Base-by-base conservation (phyloP, 2,888 invertebrate species). In the Lumbricus terrestris region DNA sequence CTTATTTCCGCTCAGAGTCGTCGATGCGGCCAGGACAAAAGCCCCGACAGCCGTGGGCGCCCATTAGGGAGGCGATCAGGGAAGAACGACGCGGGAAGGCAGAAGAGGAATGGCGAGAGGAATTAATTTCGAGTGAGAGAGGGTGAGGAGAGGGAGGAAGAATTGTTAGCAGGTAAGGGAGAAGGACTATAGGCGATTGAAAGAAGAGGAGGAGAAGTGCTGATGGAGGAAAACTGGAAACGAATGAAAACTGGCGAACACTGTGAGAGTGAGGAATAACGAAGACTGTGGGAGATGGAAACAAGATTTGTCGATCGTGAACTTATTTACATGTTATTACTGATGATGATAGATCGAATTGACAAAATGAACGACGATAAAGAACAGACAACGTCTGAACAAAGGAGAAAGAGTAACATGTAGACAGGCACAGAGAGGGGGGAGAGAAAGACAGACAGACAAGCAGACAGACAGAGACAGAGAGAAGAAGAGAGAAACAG, bases 1-100 rank as follows among this genome's bases (percentile, higher is more conserved):
- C 69, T 69, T 69, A 69, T 69, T 69, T 69, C 69, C 69, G 69
- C 69, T 69, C 69, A 69, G n/a, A 69, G 69, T 69, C 69, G 69
- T n/a, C 13, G 69, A 29, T 69, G 69, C n/a, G n/a, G 69, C 11
- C 69, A 69, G 69, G 69, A 69, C 69, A 69, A 69, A 69, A 69
- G 69, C 69, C 69, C 69, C 29, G 69, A n/a, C 69, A 11, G 69
- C 69, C 69, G 29, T n/a, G 69, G 69, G 69, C 69, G 29, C 69
- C 69, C 69, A 69, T 69, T 69, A 69, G 69, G 69, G 69, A 69
- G 29, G 8, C 69, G 69, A 29, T n/a, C 69, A 69, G 69, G n/a
- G n/a, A 69, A n/a, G 69, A 29, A 69, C 29, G 69, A 69, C 29
- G 47, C 47, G 47, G 47, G 20, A 47, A n/a, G n/a, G 69, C 5